phyloP scores from a whole-genome alignment of 2,888 invertebrate species.

The Margaritifera margaritifera region DNA sequence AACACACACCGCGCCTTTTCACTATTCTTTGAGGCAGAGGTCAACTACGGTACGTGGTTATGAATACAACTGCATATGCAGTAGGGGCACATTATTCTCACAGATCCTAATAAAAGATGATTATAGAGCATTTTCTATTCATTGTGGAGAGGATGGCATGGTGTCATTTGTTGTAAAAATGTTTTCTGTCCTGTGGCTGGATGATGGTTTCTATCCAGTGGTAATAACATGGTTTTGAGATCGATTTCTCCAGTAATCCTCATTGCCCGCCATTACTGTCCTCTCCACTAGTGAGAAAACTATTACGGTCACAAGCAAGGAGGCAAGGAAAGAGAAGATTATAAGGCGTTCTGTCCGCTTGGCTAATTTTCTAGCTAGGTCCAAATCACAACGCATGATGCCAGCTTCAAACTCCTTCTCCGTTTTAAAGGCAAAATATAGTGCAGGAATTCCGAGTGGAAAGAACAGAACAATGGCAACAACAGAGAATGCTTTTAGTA shows the following conservation, averaged over 20 bases:
- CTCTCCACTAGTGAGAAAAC: conserved; percentile 53
- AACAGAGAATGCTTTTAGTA: conserved; percentile 52
- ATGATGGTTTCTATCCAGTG: too few species aligned
- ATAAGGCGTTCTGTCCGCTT: conserved; percentile 52
- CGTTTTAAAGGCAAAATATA: conserved; percentile 50
- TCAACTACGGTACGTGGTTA: too few species aligned
- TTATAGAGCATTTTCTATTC: too few species aligned
- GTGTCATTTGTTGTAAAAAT: too few species aligned
- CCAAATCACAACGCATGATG: conserved; percentile 57
- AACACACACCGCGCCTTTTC: too few species aligned
- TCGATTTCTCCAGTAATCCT: conserved; percentile 33
- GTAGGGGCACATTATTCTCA: too few species aligned
- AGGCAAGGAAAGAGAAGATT: conserved; percentile 51
- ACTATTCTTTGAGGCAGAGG: too few species aligned
- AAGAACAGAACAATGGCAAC: conserved; percentile 59
- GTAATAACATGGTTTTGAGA: background rate
- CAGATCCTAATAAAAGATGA: too few species aligned
- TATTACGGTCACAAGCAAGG: conserved; percentile 46
- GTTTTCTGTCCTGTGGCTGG: too few species aligned
- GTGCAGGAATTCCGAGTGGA: conserved; percentile 61
- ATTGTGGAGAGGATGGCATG: too few species aligned
- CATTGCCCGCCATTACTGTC: conserved; percentile 35
- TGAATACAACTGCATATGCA: too few species aligned
- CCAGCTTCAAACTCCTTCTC: conserved; percentile 58
- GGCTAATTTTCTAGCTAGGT: conserved; percentile 56